phyloP scores from a whole-genome alignment of 2,888 invertebrate species.

The Lochmaea capreae region DNA sequence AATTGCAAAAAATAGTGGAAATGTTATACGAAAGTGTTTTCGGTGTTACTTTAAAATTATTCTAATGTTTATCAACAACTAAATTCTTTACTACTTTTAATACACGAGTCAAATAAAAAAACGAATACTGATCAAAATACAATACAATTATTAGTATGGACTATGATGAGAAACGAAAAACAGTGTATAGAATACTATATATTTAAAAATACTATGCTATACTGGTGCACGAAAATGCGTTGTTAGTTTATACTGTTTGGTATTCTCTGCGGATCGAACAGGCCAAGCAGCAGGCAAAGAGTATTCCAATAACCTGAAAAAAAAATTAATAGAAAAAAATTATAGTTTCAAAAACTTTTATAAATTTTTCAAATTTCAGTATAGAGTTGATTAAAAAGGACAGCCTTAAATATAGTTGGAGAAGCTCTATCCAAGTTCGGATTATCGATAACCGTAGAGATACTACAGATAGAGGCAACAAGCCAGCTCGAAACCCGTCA shows the following conservation, averaged over 20 bases:
- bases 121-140: slow-evolving; percentile 28
- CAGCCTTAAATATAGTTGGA: too few species aligned
- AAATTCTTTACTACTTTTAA: slow-evolving; percentile 10
- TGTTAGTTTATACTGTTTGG: slow-evolving; percentile 71
- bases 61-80: slow-evolving; percentile 4
- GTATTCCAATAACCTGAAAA: slow-evolving; percentile 85
- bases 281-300: slow-evolving; percentile 93
- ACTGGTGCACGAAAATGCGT: slow-evolving; percentile 32
- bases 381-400: too few species aligned
- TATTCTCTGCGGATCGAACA: slow-evolving; percentile 93
- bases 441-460: too few species aligned
- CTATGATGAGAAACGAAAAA: slow-evolving; percentile 29
- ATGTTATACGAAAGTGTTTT: neutral
- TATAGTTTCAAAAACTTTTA: slow-evolving; percentile 40
- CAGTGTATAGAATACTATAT: slow-evolving; percentile 40
- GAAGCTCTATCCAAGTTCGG: too few species aligned
- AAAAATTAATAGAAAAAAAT: too few species aligned
- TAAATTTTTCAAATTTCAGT: too few species aligned
- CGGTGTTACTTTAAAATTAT: neutral
- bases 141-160: slow-evolving; percentile 41
- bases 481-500: too few species aligned
- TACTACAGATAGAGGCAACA: too few species aligned
- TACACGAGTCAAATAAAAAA: slow-evolving; percentile 15
- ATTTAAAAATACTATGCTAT: slow-evolving; percentile 38
- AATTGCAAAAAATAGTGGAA: slow-evolving; percentile 23